Base-by-base conservation (phyloP, 2,888 invertebrate genomes). In the Stratiomys singularior region DNA sequence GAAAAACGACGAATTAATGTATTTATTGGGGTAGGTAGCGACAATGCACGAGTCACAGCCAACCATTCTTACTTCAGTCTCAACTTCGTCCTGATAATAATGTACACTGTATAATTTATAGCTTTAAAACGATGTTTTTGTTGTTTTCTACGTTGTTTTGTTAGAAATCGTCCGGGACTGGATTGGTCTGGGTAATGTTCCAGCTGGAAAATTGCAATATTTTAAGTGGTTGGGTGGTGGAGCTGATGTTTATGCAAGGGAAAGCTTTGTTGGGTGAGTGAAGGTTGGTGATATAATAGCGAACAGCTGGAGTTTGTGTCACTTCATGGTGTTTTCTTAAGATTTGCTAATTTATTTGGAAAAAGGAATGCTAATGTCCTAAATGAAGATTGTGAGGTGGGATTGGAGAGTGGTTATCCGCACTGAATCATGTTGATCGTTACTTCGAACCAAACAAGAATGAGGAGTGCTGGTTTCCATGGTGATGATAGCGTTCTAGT, bases 181-280 rank as follows among this genome's bases (percentile, higher is more conserved):
- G 30, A 30, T 28, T 15, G 66, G 3, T n/a, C n/a, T 15, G n/a
- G 66, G 66, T 46, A n/a, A n/a, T 18, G 46, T 69, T 69, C 27
- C 69, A 69, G 46, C 27, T 69, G 69, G 69, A 47, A 69, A 69
- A 69, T 69, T 69, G 69, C 30, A 69, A 69, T 69, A 30, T 69
- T 30, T 69, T 13, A 60, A 60, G 25, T 25, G 60, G 15, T n/a
- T 60, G 60, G 52, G 18, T 37, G 37, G 37, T 9, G 9, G 37
- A 15, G 15, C 7, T 15, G 18, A 9, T 18, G 52, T 52, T 52
- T 52, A 18, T 52, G 52, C 18, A 52, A 18, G 52, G 52, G 52
- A 52, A 13, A 52, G 4, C 4, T 4, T n/a, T 52, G 18, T 3
- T n/a, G 18, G 15, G 52, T 52, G 15, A 13, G 9, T 9, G 5